A percentile compares a stretch with the other conserved stretches of the same genome.
These are phyloP conservation scores for Sarcophaga bullata DNA, from an alignment of 1,140 invertebrate genomes.

Conservation along the genomic window DNA sequence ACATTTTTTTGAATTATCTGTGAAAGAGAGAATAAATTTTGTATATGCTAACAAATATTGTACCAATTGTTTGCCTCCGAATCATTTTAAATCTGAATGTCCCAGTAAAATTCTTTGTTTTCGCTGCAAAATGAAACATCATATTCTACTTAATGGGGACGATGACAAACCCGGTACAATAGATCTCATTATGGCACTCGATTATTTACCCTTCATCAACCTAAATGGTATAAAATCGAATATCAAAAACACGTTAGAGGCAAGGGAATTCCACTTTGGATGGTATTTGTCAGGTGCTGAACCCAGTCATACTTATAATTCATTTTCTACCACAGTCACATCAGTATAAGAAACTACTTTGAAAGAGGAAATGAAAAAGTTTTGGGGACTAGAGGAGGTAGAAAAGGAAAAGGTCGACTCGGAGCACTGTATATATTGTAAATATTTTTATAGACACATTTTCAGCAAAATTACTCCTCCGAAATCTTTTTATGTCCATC, in stretches of 20 bases:
- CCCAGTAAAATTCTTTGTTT: not conserved
- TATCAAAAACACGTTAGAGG: not conserved
- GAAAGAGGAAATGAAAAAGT: not conserved
- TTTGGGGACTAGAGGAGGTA: not conserved
- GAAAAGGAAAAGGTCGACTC: not conserved
- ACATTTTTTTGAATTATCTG: not conserved
- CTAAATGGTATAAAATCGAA: no score
- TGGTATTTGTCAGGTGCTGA: not conserved
- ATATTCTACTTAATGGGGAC: not conserved
- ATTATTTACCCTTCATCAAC: not conserved
- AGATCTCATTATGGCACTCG: not conserved
- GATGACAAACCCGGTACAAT: not conserved
- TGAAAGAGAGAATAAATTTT: not conserved
- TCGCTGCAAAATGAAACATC: not conserved
- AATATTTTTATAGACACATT: no score
- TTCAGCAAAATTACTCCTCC: no score
- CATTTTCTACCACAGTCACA: no score
- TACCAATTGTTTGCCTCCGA: not conserved
- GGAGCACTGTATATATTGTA: no score
- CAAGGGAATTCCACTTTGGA: not conserved
- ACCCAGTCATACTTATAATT: not conserved
- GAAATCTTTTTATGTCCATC: no score
- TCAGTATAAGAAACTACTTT: not conserved
- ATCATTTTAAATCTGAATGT: slow-evolving; percentile 22
- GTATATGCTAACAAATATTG: not conserved